Percentiles rank a stretch among this genome's conserved stretches.
phyloP scores from a whole-genome alignment of 2,888 invertebrate genomes.

The Blera fallax region DNA sequence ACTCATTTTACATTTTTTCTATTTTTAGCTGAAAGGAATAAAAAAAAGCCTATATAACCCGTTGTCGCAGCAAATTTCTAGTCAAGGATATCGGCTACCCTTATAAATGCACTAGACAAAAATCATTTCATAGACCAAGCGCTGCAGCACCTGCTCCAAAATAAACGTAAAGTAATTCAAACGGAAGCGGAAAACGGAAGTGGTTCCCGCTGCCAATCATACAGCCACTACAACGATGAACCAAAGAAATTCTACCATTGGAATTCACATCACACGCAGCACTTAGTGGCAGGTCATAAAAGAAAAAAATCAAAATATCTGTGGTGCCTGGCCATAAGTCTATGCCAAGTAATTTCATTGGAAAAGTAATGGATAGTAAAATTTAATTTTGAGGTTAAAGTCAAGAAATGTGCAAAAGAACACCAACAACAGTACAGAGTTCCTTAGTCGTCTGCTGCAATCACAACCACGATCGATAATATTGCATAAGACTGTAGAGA shows the following conservation, averaged over 20 bases:
- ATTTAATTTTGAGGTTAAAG: slow-evolving; percentile 9
- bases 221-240: slow-evolving; percentile 23
- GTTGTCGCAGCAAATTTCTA: slow-evolving; percentile 22
- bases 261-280: slow-evolving; percentile 36
- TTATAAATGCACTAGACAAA: background rate
- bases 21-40: background rate
- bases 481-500: slow-evolving; percentile 30
- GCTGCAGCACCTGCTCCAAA: slow-evolving; percentile 39
- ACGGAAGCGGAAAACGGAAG: slow-evolving; percentile 61
- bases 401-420: slow-evolving; percentile 6
- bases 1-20: background rate
- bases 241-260: slow-evolving; percentile 20
- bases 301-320: slow-evolving; percentile 33
- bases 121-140: background rate
- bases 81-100: background rate
- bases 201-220: slow-evolving; percentile 48
- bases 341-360: slow-evolving; percentile 37
- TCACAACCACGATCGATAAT: slow-evolving; percentile 30
- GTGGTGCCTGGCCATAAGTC: slow-evolving; percentile 26
- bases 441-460: slow-evolving; percentile 17
- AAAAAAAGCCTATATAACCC: background rate
- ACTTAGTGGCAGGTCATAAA: background rate
- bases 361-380: slow-evolving; percentile 38
- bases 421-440: background rate
- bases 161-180: slow-evolving; percentile 45